Evolutionary conservation across 1,140 invertebrate genomes (phyloP).

Genomic region (Uloborus diversus): DNA sequence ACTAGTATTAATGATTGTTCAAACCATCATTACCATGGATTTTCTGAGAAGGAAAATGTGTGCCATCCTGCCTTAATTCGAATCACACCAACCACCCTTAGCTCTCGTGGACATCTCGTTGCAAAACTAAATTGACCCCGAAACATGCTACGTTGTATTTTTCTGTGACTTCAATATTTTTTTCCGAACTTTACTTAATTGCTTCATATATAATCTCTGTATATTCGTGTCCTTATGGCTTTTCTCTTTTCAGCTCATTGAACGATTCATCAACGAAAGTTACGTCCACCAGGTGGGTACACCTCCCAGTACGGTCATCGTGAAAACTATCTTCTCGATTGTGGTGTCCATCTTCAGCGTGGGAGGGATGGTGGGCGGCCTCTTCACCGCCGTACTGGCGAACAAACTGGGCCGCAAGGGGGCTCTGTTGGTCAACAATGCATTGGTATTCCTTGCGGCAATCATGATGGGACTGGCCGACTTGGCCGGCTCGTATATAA

Average conservation of each 20-base stretch:
- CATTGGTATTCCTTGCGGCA: slow-evolving; percentile 76
- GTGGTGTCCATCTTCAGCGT: slow-evolving; percentile 88
- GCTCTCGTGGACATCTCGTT: too few species aligned
- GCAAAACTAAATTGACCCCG: too few species aligned
- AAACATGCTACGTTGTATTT: too few species aligned
- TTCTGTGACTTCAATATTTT: too few species aligned
- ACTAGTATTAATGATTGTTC: too few species aligned
- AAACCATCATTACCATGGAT: too few species aligned
- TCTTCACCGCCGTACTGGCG: slow-evolving; percentile 78
- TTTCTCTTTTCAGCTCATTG: slow-evolving; percentile 70
- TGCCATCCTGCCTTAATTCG: too few species aligned
- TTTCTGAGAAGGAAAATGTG: too few species aligned
- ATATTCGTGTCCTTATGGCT: too few species aligned
- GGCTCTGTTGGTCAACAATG: slow-evolving; percentile 82
- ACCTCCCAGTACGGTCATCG: not conserved
- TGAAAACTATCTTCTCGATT: slow-evolving; percentile 74
- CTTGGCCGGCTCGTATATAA: slow-evolving; percentile 72
- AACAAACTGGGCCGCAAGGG: slow-evolving; percentile 82
- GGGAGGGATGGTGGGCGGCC: slow-evolving; percentile 90
- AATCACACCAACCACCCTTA: too few species aligned
- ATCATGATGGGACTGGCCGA: slow-evolving; percentile 69
- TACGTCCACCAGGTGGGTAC: slow-evolving; percentile 69
- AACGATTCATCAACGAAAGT: slow-evolving; percentile 75
- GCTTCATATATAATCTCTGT: too few species aligned
- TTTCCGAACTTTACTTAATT: too few species aligned